Evolutionary conservation across 2,113 vertebrate species (phyloP).

Genomic region (Caranx melampygus): DNA sequence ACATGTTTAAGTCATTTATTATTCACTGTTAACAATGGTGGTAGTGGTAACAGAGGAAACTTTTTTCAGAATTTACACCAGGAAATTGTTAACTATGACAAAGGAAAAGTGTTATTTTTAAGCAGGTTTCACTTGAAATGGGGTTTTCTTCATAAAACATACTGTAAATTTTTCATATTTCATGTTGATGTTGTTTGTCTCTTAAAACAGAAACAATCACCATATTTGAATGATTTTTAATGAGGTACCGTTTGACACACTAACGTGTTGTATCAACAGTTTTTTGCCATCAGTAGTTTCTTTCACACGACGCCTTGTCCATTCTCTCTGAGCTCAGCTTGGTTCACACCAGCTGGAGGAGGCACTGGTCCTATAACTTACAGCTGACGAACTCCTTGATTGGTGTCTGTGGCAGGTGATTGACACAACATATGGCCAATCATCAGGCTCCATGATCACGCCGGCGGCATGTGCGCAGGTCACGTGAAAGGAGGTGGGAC

Average conservation of each 20-base stretch:
- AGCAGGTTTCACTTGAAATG: neutral
- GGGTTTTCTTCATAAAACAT: neutral
- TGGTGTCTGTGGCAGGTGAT: slow-evolving; percentile 95
- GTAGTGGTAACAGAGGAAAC: neutral
- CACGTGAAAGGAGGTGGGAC: slow-evolving; percentile 95
- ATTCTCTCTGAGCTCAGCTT: neutral
- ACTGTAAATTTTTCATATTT: neutral
- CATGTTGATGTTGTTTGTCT: neutral
- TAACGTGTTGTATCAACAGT: neutral
- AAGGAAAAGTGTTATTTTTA: neutral
- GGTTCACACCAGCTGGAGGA: slow-evolving; percentile 11
- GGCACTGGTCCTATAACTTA: slow-evolving; percentile 78
- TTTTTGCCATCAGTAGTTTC: neutral
- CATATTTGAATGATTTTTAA: neutral
- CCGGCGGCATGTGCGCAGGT: slow-evolving; percentile 96
- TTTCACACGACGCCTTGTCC: slow-evolving; percentile 5
- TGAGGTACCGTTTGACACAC: neutral
- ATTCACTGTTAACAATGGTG: neutral
- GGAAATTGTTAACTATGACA: neutral
- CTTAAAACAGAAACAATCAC: neutral
- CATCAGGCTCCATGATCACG: slow-evolving; percentile 92
- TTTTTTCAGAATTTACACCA: neutral
- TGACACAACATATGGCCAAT: slow-evolving; percentile 95
- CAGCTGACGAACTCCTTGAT: slow-evolving; percentile 85
- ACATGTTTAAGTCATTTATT: neutral